A percentile compares a stretch with the other conserved stretches of the same genome.
Conservation (phyloP, 2,888 invertebrate species). For the Noctua comes region DNA sequence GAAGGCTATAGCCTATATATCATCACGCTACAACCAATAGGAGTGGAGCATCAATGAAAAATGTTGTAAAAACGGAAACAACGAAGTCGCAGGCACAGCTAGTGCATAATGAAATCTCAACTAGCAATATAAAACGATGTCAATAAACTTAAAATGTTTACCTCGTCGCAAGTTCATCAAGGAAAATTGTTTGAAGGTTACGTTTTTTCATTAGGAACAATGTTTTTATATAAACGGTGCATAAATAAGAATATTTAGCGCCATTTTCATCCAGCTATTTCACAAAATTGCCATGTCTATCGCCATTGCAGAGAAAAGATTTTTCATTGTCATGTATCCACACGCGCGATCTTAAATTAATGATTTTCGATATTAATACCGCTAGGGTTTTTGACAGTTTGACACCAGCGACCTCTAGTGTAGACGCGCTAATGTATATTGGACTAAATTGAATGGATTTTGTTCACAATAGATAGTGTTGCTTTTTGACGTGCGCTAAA, state of each 20-base stretch:
- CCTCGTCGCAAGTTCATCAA: slow-evolving; percentile 13
- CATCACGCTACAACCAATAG: no score
- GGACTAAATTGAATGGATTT: slow-evolving; percentile 21
- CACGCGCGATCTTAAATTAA: slow-evolving; percentile 57
- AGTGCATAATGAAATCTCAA: neutral
- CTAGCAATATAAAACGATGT: slow-evolving; percentile 1
- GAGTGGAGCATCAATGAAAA: no score
- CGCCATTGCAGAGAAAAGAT: slow-evolving; percentile 14
- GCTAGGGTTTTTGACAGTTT: slow-evolving; percentile 21
- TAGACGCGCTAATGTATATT: slow-evolving; percentile 11
- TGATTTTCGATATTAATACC: slow-evolving; percentile 34
- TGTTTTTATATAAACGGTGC: neutral
- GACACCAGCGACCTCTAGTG: slow-evolving; percentile 16
- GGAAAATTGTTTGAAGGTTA: slow-evolving; percentile 14
- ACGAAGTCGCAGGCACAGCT: no score
- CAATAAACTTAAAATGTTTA: slow-evolving; percentile 23
- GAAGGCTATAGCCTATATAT: no score
- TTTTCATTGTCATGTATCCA: slow-evolving; percentile 48
- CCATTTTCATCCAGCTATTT: slow-evolving; percentile 11
- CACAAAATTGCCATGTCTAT: slow-evolving; percentile 1
- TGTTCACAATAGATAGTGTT: neutral
- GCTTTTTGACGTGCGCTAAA: slow-evolving; percentile 14
- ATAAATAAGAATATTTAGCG: slow-evolving; percentile 6
- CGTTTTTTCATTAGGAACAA: slow-evolving; percentile 27
- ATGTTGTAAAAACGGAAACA: no score